Percentiles rank a stretch among this genome's conserved stretches.
Conservation (phyloP, 2,888 invertebrate genomes). For the Drosophila suboccidentalis region DNA sequence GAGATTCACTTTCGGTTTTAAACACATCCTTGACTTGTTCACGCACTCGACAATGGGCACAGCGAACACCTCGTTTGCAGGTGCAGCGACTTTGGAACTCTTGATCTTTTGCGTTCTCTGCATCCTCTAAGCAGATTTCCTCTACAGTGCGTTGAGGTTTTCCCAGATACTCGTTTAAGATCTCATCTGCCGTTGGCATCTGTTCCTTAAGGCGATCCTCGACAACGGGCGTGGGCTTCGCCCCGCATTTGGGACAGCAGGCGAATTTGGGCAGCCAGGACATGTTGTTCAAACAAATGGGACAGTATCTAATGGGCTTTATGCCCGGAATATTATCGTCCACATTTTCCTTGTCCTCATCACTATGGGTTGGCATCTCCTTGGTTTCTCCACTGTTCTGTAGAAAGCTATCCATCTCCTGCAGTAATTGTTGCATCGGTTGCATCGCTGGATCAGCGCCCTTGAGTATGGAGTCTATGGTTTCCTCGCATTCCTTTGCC, state of each 20-base stretch:
- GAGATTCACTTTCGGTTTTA: not conserved
- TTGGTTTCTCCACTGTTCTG: not conserved
- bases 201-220: conserved; percentile 51
- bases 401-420: not conserved
- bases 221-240: conserved; percentile 71
- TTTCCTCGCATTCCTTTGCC: conserved; percentile 46
- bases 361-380: not conserved
- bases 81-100: conserved; percentile 59
- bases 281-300: conserved; percentile 81
- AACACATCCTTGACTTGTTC: conserved; percentile 20
- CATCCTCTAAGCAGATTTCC: conserved; percentile 34
- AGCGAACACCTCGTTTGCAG: conserved; percentile 64
- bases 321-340: conserved; percentile 16
- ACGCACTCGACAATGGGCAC: conserved; percentile 78
- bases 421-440: not conserved
- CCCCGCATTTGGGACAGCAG: conserved; percentile 82
- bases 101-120: not conserved
- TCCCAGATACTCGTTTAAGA: conserved; percentile 72
- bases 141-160: conserved; percentile 24
- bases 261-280: conserved; percentile 85
- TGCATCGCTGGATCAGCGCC: not conserved
- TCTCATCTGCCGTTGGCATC: conserved; percentile 75
- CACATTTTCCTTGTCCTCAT: not conserved
- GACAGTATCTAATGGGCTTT: conserved; percentile 71
- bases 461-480: conserved; percentile 6